Evolutionary conservation across 23 tunicate genomes (phyloP), one percentile per base, ranked within the genome.

Genomic region (Trididemnum clinides): DNA sequence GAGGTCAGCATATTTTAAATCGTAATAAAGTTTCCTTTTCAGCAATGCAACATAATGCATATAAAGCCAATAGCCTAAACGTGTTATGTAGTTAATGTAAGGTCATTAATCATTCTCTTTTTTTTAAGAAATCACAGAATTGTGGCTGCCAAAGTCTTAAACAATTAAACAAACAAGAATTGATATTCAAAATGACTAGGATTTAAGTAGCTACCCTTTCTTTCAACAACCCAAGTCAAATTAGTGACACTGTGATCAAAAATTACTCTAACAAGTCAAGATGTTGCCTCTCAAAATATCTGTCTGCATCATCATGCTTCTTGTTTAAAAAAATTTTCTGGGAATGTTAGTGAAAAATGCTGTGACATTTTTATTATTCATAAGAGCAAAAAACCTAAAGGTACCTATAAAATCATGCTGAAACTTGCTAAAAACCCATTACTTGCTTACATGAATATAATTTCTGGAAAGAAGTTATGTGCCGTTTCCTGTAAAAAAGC

Each of bases 351-450:
- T n/a, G 31, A 31, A 66, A 66, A 66, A 4, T 66, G 75, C 37
- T 66, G 75, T 31, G 37, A 66, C 31, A 66, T 66, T 28, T 66
- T 66, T 66, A 37, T 15, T 37, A 66, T 66, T 31, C 37, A 66
- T 31, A 30, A 66, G 31, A 37, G 75, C 75, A 66, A 66, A 66
- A 66, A 32, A 31, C 75, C 75, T 5, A 66, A 66, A 66, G 75
- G 36, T 66, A 29, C 37, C 6, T 23, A 37, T 28, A 37, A 66
- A 66, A 66, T 66, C 75, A 66, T 15, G 3, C 2, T 28, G 31
- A 23, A 66, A 29, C 75, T 66, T 3, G 75, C 37, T 66, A 66
- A 66, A 66, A 6, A 36, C 31, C 4, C 31, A n/a, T 3, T 6
- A 29, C 6, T 20, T 28, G 7, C 5, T 10, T 66, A 29, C 31